phyloP scores from a whole-genome alignment of 37 sponge, comb jelly and placozoan species.

The Beroe ovata region DNA sequence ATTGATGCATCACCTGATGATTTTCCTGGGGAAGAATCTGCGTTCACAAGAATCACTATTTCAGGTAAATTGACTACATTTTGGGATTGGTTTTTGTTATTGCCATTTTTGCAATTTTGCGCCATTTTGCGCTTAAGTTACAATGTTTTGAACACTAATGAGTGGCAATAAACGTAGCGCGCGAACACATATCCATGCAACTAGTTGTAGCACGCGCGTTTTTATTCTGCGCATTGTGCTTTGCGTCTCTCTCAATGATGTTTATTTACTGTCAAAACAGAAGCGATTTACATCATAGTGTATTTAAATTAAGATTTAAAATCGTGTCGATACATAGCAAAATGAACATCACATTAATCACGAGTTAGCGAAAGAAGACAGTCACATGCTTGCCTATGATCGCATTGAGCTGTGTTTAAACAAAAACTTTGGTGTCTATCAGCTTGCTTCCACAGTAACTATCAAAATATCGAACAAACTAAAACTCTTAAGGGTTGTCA shows the following conservation, averaged over 20 bases:
- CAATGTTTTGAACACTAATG: too few relatives aligned
- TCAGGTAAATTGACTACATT: background rate
- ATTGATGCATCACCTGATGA: slow-evolving; percentile 1
- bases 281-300: background rate
- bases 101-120: background rate
- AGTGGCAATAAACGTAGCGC: background rate
- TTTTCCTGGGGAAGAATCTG: background rate
- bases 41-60: background rate
- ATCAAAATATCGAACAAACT: too few relatives aligned
- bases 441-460: too few relatives aligned
- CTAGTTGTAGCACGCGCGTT: background rate
- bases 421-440: too few relatives aligned
- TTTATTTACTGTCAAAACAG: background rate
- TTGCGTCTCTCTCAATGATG: background rate
- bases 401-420: too few relatives aligned
- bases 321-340: too few relatives aligned
- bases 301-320: background rate
- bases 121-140: too few relatives aligned
- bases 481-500: too few relatives aligned
- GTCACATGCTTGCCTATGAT: background rate
- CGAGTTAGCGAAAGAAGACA: background rate
- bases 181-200: background rate
- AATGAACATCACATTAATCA: too few relatives aligned
- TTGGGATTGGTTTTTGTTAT: background rate
- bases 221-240: background rate